Evolutionary conservation across 2,113 vertebrate genomes (phyloP).

Genomic region (Dolichotis patagonum): DNA sequence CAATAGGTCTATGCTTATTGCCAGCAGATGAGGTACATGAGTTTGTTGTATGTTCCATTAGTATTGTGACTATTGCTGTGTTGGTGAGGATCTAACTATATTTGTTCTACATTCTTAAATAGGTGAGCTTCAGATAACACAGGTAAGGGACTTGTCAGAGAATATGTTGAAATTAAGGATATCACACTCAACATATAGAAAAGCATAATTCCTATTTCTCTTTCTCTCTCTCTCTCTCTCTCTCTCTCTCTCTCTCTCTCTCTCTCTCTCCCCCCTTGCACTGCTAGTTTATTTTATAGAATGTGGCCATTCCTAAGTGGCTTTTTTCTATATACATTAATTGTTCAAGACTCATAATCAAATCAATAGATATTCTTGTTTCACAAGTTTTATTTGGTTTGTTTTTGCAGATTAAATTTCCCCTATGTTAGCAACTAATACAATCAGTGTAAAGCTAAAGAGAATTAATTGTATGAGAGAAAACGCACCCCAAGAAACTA

Average conservation of each 20-base stretch:
- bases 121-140: background rate
- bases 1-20: background rate
- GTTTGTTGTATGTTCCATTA: background rate
- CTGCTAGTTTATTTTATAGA: background rate
- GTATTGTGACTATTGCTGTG: background rate
- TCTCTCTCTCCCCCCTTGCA: background rate
- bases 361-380: background rate
- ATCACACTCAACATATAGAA: background rate
- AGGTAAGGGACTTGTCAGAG: background rate
- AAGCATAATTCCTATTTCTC: background rate
- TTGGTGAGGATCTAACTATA: background rate
- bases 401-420: slow-evolving; percentile 1
- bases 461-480: background rate
- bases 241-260: no score
- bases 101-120: background rate
- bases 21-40: background rate
- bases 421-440: background rate
- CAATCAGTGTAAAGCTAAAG: background rate
- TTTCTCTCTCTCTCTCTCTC: background rate
- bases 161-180: slow-evolving; percentile 10
- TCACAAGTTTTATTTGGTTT: slow-evolving; percentile 30
- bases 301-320: background rate
- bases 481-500: background rate
- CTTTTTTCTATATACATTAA: background rate
- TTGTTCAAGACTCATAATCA: background rate